Evolutionary conservation across 2,113 vertebrate genomes (phyloP), one percentile per base, ranked within the genome.

Genomic region (Sander lucioperca): DNA sequence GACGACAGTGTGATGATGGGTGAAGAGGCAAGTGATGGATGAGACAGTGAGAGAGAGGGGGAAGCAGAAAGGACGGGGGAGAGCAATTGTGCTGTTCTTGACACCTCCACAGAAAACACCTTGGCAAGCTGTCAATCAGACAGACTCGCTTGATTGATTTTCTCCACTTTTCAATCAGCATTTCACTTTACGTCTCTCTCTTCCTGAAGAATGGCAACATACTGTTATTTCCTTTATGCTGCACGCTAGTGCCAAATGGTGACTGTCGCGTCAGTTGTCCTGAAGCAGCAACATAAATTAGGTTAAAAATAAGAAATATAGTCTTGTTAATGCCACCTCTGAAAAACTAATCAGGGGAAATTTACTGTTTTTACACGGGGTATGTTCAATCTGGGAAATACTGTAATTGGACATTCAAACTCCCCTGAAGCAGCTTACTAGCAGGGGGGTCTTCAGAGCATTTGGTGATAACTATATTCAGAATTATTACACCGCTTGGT

Each of bases 91-190:
- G 87, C 90, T 82, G 89, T 91, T 91, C 89, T 92, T 95, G 95
- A 95, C 94, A 95, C 94, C 90, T 92, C 77, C 90, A 94, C 90
- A 94, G 92, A 95, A 95, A 94, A 93, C 93, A 91, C 89, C 90
- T 93, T 92, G 93, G 91, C 91, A 91, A 87, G 86, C 93, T 94
- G 95, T 95, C 95, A 94, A 92, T 95, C 93, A 93, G 79, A 79
- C 57, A 54, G 83, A 62, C 74, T 90, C 39, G 71, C 86, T 89
- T 94, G 95, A 94, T 95, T 95, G 94, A 95, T 95, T 95, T 94
- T 93, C 89, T 92, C 91, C 91, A 91, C 91, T 93, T 95, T 92
- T 94, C 94, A 94, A 94, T 94, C 93, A 94, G 92, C 87, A 89
- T 90, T 93, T 93, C 89, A 79, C 94, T 93, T 79, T 80, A 69